Evolutionary conservation across 2,888 invertebrate species (phyloP).

Genomic region (Sinohyriopsis cumingii): DNA sequence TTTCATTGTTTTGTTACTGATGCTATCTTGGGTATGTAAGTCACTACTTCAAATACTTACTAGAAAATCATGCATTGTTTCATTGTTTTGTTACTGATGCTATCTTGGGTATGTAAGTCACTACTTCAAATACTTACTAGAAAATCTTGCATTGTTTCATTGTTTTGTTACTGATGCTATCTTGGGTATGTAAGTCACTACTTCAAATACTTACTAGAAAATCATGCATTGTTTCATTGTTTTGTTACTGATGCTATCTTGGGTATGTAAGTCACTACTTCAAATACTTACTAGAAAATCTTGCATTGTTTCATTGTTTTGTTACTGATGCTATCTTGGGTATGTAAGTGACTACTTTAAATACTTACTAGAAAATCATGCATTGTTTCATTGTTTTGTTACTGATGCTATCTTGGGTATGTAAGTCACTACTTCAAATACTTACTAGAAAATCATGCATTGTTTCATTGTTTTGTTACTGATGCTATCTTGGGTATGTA

Average conservation of each 20-base stretch:
- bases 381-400: too few species aligned
- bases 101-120: conserved; percentile 79
- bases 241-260: conserved; percentile 76
- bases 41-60: neutral
- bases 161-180: conserved; percentile 74
- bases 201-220: too few species aligned
- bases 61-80: too few species aligned
- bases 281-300: too few species aligned
- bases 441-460: too few species aligned
- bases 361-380: too few species aligned
- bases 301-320: too few species aligned
- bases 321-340: conserved; percentile 80
- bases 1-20: conserved; percentile 38
- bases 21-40: conserved; percentile 79
- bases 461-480: conserved; percentile 32
- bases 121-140: too few species aligned
- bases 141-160: too few species aligned
- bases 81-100: conserved; percentile 52
- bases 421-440: conserved; percentile 9
- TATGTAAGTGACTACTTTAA: conserved; percentile 57
- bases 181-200: conserved; percentile 77
- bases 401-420: conserved; percentile 79
- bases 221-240: too few species aligned
- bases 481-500: conserved; percentile 79
- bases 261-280: conserved; percentile 75